phyloP scores from a whole-genome alignment of 2,888 invertebrate species.

The Cheilosia urbana region DNA sequence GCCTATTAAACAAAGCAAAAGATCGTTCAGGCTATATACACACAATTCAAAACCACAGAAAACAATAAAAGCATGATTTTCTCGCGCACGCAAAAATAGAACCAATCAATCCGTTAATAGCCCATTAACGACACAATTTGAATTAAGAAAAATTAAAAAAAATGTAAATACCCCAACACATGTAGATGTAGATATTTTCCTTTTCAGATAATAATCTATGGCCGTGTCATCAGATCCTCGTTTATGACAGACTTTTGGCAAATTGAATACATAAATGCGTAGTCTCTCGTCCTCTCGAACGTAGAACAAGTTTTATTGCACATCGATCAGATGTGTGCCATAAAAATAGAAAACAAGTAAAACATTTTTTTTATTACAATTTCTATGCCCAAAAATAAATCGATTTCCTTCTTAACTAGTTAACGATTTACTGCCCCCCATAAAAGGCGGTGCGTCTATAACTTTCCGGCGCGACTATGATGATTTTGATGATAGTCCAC shows the following conservation, averaged over 20 bases:
- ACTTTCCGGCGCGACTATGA: not conserved
- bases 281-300: conserved; percentile 15
- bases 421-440: conserved; percentile 56
- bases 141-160: conserved; percentile 17
- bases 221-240: conserved; percentile 43
- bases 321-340: conserved; percentile 16
- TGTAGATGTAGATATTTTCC: not conserved
- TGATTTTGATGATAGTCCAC: conserved; percentile 14
- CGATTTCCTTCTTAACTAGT: conserved; percentile 60
- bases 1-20: not conserved
- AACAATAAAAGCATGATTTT: not conserved
- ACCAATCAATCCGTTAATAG: conserved; percentile 25
- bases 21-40: not conserved
- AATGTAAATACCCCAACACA: not conserved
- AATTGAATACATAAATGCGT: conserved; percentile 22
- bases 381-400: conserved; percentile 39
- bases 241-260: conserved; percentile 35
- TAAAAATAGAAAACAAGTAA: conserved; percentile 31
- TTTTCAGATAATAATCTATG: conserved; percentile 25
- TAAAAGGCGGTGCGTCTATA: conserved; percentile 38
- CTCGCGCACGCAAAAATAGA: not conserved
- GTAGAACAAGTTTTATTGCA: conserved; percentile 1
- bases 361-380: conserved; percentile 41
- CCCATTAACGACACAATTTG: conserved; percentile 18
- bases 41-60: not conserved